phyloP scores from a whole-genome alignment of 2,113 vertebrate species.

The Aegotheles bennettii region DNA sequence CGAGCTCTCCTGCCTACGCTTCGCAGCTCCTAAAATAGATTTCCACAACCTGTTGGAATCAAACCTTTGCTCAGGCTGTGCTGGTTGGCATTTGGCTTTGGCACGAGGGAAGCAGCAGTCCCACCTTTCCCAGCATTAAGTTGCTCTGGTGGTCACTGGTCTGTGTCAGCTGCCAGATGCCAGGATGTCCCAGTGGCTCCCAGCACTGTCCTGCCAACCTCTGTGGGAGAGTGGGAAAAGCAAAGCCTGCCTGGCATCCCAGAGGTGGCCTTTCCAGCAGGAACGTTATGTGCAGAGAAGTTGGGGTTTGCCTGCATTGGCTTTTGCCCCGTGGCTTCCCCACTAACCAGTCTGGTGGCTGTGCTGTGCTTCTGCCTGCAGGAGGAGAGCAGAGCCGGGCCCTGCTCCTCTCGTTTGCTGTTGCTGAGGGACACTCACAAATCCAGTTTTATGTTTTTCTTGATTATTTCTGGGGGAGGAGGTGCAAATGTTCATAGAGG shows the following conservation, averaged over 20 bases:
- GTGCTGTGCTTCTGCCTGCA: not conserved
- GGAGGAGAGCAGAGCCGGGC: not conserved
- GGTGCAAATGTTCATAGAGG: not conserved
- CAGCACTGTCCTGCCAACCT: not conserved
- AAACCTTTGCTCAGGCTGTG: not conserved
- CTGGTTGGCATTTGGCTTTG: not conserved
- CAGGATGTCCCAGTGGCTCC: not conserved
- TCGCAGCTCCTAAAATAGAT: not conserved
- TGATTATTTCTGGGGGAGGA: not conserved
- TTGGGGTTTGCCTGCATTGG: not conserved
- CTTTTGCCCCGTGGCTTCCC: not conserved
- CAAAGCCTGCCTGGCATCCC: accelerated
- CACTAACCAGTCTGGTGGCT: not conserved
- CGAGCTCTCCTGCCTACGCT: not conserved
- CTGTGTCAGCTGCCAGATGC: not conserved
- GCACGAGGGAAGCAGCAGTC: not conserved
- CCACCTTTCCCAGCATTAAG: not conserved
- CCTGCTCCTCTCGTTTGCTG: not conserved
- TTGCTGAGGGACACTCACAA: not conserved
- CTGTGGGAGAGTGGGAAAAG: not conserved
- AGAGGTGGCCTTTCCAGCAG: not conserved
- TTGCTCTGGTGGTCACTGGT: not conserved
- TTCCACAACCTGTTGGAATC: not conserved
- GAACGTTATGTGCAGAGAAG: not conserved
- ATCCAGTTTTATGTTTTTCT: not conserved